Evolutionary conservation across 2,888 invertebrate genomes (phyloP).

Genomic region (Drosophila lutescens): DNA sequence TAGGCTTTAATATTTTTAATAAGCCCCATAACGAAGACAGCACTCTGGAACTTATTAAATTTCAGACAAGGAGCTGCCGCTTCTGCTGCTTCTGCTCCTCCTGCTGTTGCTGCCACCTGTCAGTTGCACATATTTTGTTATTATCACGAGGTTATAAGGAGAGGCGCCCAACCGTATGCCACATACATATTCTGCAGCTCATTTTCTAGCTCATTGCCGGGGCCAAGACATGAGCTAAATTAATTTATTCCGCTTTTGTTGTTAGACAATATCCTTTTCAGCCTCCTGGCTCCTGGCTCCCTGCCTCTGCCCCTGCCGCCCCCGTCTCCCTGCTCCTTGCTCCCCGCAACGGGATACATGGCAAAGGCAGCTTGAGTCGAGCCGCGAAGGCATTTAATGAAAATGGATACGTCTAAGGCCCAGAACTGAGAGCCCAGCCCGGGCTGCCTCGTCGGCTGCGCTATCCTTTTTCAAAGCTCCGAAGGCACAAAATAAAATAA

Average conservation of each 20-base stretch:
- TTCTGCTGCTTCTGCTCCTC: constrained; percentile 8
- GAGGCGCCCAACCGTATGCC: constrained; percentile 46
- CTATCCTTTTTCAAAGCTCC: constrained; percentile 73
- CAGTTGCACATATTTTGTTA: constrained; percentile 75
- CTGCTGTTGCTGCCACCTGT: constrained; percentile 66
- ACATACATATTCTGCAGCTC: constrained; percentile 65
- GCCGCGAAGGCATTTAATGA: constrained; percentile 74
- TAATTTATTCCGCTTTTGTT: constrained; percentile 82
- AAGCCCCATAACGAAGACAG: constrained; percentile 44
- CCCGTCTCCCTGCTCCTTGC: background rate
- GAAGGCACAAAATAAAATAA: constrained; percentile 60
- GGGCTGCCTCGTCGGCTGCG: background rate
- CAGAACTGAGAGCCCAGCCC: constrained; percentile 24
- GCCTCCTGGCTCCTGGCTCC: constrained; percentile 16
- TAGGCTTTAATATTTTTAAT: constrained; percentile 74
- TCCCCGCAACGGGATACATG: constrained; percentile 57
- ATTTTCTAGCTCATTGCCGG: constrained; percentile 81
- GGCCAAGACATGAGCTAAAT: constrained; percentile 76
- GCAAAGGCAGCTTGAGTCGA: constrained; percentile 23
- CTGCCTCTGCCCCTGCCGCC: background rate
- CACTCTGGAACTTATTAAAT: constrained; percentile 65
- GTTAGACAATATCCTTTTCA: constrained; percentile 76
- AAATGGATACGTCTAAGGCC: constrained; percentile 78
- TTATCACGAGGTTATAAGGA: constrained; percentile 56
- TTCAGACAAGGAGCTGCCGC: constrained; percentile 42